Base-by-base conservation (phyloP, 2,113 vertebrate genomes). In the Uria aalge region DNA sequence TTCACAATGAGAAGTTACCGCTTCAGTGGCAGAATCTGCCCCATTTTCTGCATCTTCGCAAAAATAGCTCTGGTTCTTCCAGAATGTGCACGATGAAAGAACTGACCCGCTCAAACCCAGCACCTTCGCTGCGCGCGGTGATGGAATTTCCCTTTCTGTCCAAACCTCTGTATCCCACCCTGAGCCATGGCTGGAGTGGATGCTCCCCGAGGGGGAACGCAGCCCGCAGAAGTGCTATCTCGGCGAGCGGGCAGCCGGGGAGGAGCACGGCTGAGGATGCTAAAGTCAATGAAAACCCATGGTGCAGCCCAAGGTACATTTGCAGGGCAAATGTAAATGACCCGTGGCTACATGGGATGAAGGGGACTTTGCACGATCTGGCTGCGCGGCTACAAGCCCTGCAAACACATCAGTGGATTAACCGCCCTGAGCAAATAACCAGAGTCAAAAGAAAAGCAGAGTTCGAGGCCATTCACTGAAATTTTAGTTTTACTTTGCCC, bases 101-200 rank as follows among this genome's bases (percentile, higher is more conserved):
- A n/a, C 21, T 0, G 5, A 66, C n/a, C 47, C 10, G 1, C 68
- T 14, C 74, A 62, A 41, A 75, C 30, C 2, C 3, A 48, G 63
- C 5, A 2, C 0, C 0, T 13, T 43, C 1, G 3, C 40, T 23
- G 14, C 3, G 21, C 20, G 6, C 1, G 3, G 17, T 0, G 17
- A 38, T 3, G 41, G 36, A 29, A 26, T 38, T 53, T 34, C 2
- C 7, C 43, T 40, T 34, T 8, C 22, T 3, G 38, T 16, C 21
- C 68, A 83, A 63, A 53, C 5, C 17, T 5, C 59, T 11, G 73
- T 4, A 24, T 48, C n/a, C 71, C 40, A 30, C 50, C 69, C 30
- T 1, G 22, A 76, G 50, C 10, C 4, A 1, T 0, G 4, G 10
- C 53, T 12, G 3, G 3, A 59, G 75, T 47, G 16, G 10, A 63